Percentiles rank a stretch among this genome's conserved stretches.
Conservation (phyloP, 2,113 vertebrate genomes). For the Microtus ochrogaster region DNA sequence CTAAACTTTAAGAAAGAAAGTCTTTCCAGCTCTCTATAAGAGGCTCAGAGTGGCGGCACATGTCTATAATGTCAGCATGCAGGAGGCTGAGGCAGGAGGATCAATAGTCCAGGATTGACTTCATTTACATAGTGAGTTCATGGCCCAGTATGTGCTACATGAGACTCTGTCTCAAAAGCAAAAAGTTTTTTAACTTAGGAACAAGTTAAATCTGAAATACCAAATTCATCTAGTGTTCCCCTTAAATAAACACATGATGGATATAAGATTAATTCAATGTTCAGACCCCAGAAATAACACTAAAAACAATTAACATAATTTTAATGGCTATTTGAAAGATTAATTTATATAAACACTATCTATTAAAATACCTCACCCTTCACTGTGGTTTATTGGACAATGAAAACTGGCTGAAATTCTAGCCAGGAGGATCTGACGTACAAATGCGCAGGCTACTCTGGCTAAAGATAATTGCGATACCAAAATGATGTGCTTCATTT, state of each 20-base stretch:
- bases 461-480: slow-evolving; percentile 35
- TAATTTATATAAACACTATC: slow-evolving; percentile 22
- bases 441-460: background rate
- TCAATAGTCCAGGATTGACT: background rate
- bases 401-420: background rate
- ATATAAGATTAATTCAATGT: background rate
- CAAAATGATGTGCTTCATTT: slow-evolving; percentile 46
- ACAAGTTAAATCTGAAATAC: slow-evolving; percentile 11
- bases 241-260: slow-evolving; percentile 16
- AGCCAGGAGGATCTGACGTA: slow-evolving; percentile 11
- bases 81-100: background rate
- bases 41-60: background rate
- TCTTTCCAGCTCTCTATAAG: background rate
- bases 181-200: background rate
- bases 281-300: background rate
- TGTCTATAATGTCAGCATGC: background rate
- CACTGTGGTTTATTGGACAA: background rate
- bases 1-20: slow-evolving; percentile 34
- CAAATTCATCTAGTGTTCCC: background rate
- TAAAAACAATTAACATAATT: slow-evolving; percentile 35
- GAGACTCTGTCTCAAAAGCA: background rate
- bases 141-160: background rate
- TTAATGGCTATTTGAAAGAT: slow-evolving; percentile 1
- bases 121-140: background rate
- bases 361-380: slow-evolving; percentile 20